Base-by-base conservation (phyloP, 2,888 invertebrate genomes). In the Hyles lineata region DNA sequence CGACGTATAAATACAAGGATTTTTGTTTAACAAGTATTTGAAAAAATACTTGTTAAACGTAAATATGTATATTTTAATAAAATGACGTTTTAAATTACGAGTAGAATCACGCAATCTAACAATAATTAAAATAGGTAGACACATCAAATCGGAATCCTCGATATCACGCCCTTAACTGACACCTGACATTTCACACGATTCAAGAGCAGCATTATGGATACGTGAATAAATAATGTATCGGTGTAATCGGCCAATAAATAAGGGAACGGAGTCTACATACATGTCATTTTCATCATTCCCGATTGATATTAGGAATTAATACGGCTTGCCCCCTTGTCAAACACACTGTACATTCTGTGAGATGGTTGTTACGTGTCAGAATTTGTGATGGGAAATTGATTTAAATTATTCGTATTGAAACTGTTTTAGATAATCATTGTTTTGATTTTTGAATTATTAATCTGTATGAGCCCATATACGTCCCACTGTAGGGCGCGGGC, bases 161-260 rank as follows among this genome's bases (percentile, higher is more conserved):
- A 32, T 72, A 29, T 55, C 23, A 32, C 11, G n/a, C 67, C 67
- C 67, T 72, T 72, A 67, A 72, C 58, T 23, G 23, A 74, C 81
- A 80, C 70, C 71, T 83, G 85, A 73, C 76, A 72, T 75, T 79
- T 85, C 83, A 77, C 85, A 83, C 79, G 76, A 63, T 25, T 60
- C 69, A 73, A 73, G 62, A 75, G 73, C 77, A 75, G 73, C 77
- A 75, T 80, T 80, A 79, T 74, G 76, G 71, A 43, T 73, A 60
- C 70, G 35, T 63, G 70, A 70, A 75, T 72, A 79, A 70, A 76
- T 76, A 75, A 74, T 71, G 63, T 72, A 70, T n/a, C 43, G 35
- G 25, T 35, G 71, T 67, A 67, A 29, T 72, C 58, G 35, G 23
- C 32, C 19, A 58, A 32, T 55, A 63, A 72, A 72, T 72, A 72